phyloP scores from a whole-genome alignment of 2,797 vertebrate species.

The Vespertilio murinus region DNA sequence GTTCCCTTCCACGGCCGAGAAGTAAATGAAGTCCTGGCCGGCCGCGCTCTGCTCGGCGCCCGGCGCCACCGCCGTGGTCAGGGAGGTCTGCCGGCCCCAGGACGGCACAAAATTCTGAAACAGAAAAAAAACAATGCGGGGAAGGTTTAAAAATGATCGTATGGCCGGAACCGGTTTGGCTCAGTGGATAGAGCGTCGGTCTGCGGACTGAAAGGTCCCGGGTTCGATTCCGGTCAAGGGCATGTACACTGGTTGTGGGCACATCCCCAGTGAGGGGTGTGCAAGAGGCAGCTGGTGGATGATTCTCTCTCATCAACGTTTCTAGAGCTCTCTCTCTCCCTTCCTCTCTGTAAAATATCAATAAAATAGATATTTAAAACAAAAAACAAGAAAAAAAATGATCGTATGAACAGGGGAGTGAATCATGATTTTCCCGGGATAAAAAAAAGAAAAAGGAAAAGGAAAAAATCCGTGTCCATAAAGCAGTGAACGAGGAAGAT shows the following conservation, averaged over 20 bases:
- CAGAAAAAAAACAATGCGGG: neutral
- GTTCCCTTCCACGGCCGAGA: constrained; percentile 87
- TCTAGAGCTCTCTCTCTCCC: no score
- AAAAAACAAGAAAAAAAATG: no score
- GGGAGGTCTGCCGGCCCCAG: constrained; percentile 81
- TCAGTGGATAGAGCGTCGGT: no score
- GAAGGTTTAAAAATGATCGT: neutral
- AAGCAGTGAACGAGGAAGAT: neutral
- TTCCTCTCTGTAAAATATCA: no score
- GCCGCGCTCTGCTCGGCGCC: constrained; percentile 58
- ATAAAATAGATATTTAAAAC: no score
- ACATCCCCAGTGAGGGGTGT: no score
- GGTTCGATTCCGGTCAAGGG: no score
- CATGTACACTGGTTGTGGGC: no score
- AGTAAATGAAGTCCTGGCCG: constrained; percentile 87
- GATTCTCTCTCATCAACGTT: no score
- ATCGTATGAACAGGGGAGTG: neutral
- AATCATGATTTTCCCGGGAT: constrained; percentile 26
- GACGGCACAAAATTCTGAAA: constrained; percentile 83
- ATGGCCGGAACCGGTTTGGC: no score
- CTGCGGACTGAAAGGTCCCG: no score
- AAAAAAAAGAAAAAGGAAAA: neutral
- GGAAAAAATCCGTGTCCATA: neutral
- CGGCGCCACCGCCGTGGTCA: constrained; percentile 79
- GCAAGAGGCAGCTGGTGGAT: no score